phyloP scores from a whole-genome alignment of 2,888 invertebrate species.

The Dryococelus australis region DNA sequence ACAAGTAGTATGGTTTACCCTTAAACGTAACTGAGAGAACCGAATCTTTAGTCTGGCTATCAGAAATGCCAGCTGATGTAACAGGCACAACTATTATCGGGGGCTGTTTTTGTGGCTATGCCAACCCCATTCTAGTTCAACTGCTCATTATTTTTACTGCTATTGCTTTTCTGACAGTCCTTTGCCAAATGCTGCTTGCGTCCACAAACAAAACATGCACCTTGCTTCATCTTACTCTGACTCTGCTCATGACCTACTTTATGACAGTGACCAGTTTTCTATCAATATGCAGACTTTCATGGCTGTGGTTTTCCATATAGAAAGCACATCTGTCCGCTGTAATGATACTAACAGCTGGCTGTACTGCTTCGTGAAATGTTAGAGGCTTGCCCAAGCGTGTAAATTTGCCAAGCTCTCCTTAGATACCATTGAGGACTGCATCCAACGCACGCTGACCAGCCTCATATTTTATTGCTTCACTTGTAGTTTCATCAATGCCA shows the following conservation, averaged over 20 bases:
- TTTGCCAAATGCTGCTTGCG: background rate
- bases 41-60: too few species aligned
- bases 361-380: background rate
- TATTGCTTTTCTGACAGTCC: background rate
- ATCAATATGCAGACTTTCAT: background rate
- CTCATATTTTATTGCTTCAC: too few species aligned
- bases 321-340: background rate
- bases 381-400: background rate
- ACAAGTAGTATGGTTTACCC: too few species aligned
- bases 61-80: too few species aligned
- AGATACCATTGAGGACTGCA: too few species aligned
- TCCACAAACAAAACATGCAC: background rate
- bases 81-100: too few species aligned
- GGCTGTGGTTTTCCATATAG: background rate
- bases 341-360: background rate
- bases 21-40: too few species aligned
- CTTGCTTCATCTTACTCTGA: background rate
- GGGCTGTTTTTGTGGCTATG: too few species aligned
- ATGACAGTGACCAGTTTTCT: background rate
- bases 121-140: too few species aligned
- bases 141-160: too few species aligned
- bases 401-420: background rate
- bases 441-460: too few species aligned
- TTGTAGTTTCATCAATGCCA: too few species aligned
- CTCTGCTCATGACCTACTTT: background rate